Conservation (phyloP, 2,113 vertebrate species). For the Gopherus evgoodei region DNA sequence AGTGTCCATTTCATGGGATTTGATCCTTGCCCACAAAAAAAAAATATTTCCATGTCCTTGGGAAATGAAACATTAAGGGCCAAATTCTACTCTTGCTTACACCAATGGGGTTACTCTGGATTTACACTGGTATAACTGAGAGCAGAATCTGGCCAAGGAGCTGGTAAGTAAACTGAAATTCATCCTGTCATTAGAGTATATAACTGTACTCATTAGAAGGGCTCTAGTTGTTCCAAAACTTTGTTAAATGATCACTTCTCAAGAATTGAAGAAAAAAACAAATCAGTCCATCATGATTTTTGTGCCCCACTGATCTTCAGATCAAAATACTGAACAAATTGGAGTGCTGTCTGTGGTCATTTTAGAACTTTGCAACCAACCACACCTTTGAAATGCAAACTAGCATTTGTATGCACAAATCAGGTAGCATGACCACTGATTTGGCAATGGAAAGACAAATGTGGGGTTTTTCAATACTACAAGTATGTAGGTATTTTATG, state of each 20-base stretch:
- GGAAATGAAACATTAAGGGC: background rate
- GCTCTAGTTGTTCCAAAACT: background rate
- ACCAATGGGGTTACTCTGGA: background rate
- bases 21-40: background rate
- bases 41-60: background rate
- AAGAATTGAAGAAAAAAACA: background rate
- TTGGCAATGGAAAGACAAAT: background rate
- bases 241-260: background rate
- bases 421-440: background rate
- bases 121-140: background rate
- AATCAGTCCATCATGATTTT: background rate
- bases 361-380: background rate
- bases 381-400: background rate
- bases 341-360: background rate
- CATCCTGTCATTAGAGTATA: background rate
- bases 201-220: background rate
- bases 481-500: background rate
- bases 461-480: background rate
- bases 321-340: background rate
- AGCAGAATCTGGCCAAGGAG: background rate
- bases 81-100: background rate
- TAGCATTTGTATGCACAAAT: background rate
- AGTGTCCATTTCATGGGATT: background rate
- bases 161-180: background rate
- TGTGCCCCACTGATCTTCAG: background rate